Percentiles rank a stretch among this genome's conserved stretches.
Evolutionary conservation across 2,113 vertebrate genomes (phyloP).

Genomic region (Neoarius graeffei): DNA sequence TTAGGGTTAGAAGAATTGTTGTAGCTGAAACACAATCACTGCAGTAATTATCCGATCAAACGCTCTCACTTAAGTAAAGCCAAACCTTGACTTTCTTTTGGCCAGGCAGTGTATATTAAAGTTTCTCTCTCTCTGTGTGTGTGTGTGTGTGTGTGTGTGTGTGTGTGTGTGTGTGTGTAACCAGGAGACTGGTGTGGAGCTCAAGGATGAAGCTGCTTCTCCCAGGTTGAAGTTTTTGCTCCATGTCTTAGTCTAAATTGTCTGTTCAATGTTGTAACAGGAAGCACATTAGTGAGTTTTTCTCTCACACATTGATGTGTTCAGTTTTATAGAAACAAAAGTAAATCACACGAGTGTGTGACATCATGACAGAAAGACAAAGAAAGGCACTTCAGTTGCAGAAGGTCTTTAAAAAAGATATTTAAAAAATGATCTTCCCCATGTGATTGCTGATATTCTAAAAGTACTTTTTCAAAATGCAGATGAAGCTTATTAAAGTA

Average conservation of each 20-base stretch:
- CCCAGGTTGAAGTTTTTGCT: conserved; percentile 14
- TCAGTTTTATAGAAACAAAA: not conserved
- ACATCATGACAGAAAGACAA: not conserved
- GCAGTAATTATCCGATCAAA: no score
- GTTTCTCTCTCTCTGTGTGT: not conserved
- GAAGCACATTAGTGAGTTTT: not conserved
- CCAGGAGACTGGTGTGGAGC: conserved; percentile 38
- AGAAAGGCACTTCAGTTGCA: not conserved
- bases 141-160: not conserved
- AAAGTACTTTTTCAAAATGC: not conserved
- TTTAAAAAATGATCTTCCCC: not conserved
- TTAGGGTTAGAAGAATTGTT: no score
- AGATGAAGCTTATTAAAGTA: not conserved
- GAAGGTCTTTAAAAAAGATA: not conserved
- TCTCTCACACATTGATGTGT: not conserved
- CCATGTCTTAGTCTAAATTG: conserved; percentile 14
- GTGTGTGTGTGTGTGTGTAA: conserved; percentile 21
- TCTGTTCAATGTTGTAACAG: not conserved
- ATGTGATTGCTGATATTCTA: not conserved
- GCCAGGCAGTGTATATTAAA: no score
- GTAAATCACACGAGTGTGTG: not conserved
- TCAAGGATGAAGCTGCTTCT: conserved; percentile 26
- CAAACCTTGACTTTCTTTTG: no score
- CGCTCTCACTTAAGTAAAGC: no score
- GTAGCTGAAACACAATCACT: no score